Base-by-base conservation (phyloP, 2,888 invertebrate species). In the Ophion ventricosus region DNA sequence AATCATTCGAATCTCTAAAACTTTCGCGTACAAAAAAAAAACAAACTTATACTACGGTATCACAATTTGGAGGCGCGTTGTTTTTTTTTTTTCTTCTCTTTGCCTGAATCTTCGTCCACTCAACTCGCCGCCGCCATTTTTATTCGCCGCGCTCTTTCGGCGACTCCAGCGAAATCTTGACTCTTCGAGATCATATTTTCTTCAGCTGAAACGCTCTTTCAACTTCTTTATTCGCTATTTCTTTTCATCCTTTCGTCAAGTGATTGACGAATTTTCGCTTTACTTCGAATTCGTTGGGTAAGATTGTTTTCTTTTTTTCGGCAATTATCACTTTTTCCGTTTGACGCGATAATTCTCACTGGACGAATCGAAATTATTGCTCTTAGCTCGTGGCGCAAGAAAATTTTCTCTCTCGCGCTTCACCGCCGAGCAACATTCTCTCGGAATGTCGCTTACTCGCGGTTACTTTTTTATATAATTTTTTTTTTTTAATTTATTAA, bases 391-490 rank as follows among this genome's bases (percentile, higher is more conserved):
- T 26, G 25, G 61, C 70, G 63, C 59, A n/a, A 54, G 72, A 56
- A 54, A 78, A 54, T 63, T n/a, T 40, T 26, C 25, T 26, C 20
- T 26, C 25, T 20, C 57, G 57, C 35, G n/a, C 40, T 40, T 43
- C 17, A 20, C 40, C 40, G 57, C 43, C 59, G 25, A 20, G 77
- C 78, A 72, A 63, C 79, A 82, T 64, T 77, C 43, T 80, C 43
- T 80, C 54, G 54, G 17, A 59, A 70, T 76, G 72, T 80, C 56
- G 20, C 43, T 61, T 57, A n/a, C 20, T 69, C 14, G 14, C 23
- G 1, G 49, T 67, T 23, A 1, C 7, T 20, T 66, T 23, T 59
- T 14, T 7, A 43, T 26, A 73, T 0, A 35, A 14, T 63, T 49
- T 29, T 59, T 57, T 23, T 49, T 61, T 40, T 29, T 29, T n/a